phyloP scores from a whole-genome alignment of 2,797 vertebrate genomes.

The Myoxocephalus aenaeus region DNA sequence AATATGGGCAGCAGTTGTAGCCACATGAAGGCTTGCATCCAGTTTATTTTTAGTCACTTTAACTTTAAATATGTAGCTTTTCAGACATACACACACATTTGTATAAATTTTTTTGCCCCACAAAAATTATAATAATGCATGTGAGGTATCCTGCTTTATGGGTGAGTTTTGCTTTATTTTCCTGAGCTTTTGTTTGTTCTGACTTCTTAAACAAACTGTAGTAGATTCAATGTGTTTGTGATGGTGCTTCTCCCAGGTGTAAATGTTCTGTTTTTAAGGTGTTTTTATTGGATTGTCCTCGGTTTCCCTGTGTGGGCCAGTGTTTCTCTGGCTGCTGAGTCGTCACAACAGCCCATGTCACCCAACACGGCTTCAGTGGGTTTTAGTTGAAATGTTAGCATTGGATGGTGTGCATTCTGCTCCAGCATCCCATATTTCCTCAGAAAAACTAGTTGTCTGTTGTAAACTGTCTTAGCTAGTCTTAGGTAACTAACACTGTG shows the following conservation, averaged over 20 bases:
- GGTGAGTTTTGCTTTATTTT: slow-evolving; percentile 29
- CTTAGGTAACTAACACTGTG: slow-evolving; percentile 24
- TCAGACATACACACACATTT: slow-evolving; percentile 12
- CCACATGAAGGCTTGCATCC: slow-evolving; percentile 47
- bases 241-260: slow-evolving; percentile 19
- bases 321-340: slow-evolving; percentile 6
- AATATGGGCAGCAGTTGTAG: slow-evolving; percentile 47
- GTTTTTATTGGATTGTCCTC: slow-evolving; percentile 9
- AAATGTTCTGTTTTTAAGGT: slow-evolving; percentile 33
- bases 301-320: slow-evolving; percentile 21
- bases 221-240: slow-evolving; percentile 14
- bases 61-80: slow-evolving; percentile 62
- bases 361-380: neutral
- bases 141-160: slow-evolving; percentile 30
- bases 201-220: slow-evolving; percentile 21
- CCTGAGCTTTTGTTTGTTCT: slow-evolving; percentile 37
- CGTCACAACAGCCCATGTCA: neutral
- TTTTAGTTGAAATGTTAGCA: neutral
- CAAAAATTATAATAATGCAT: slow-evolving; percentile 4
- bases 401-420: neutral
- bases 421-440: neutral
- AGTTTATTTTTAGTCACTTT: slow-evolving; percentile 61
- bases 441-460: neutral
- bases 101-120: neutral
- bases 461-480: slow-evolving; percentile 19